phyloP scores from a whole-genome alignment of 2,797 vertebrate genomes.

The Myotis pilosus region DNA sequence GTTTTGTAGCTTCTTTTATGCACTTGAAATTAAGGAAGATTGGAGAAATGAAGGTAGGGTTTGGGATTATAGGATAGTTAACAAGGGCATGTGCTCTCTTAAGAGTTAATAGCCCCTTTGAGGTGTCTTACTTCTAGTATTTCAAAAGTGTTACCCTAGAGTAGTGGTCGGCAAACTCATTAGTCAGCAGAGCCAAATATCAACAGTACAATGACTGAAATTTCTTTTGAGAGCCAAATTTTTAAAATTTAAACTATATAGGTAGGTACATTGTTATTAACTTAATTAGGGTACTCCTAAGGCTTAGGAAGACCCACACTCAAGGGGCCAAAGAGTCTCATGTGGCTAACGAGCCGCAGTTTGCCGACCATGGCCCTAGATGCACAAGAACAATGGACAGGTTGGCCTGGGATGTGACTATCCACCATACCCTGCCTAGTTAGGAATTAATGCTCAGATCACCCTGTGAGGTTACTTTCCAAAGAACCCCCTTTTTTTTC shows the following conservation, averaged over 20 bases:
- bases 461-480: background rate
- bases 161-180: too few species aligned
- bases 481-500: background rate
- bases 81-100: background rate
- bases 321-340: too few species aligned
- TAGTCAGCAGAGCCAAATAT: too few species aligned
- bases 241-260: too few species aligned
- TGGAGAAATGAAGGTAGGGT: background rate
- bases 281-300: too few species aligned
- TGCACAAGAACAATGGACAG: background rate
- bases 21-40: background rate
- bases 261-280: too few species aligned
- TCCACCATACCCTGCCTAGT: background rate
- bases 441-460: background rate
- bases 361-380: background rate
- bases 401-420: background rate
- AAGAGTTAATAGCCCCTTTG: background rate
- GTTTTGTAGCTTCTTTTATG: background rate
- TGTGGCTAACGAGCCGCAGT: too few species aligned
- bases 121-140: background rate
- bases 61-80: background rate
- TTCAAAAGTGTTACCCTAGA: background rate
- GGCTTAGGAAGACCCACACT: too few species aligned
- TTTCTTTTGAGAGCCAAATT: too few species aligned
- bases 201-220: too few species aligned